Percentiles rank a stretch among this genome's conserved stretches.
Conservation (phyloP, 2,797 vertebrate genomes). For the Uromys caudimaculatus region DNA sequence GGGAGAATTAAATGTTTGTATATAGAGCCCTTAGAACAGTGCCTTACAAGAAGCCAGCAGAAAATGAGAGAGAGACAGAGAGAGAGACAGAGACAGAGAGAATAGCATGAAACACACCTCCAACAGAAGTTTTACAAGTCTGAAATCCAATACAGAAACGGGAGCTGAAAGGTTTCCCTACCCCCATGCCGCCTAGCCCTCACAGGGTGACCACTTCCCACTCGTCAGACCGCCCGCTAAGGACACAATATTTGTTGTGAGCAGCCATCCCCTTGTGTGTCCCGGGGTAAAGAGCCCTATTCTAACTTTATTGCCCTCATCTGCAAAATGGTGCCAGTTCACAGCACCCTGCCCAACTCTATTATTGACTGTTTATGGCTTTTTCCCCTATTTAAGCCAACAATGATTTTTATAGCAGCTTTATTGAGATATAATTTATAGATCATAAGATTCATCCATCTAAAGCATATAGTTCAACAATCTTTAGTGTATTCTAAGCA, state of each 20-base stretch:
- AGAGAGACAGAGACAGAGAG: not conserved
- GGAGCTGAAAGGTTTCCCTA: not conserved
- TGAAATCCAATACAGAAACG: not conserved
- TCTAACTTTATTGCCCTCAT: not conserved
- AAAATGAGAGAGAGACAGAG: not conserved
- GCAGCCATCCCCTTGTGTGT: not conserved
- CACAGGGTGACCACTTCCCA: not conserved
- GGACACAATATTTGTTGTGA: not conserved
- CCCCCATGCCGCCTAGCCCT: not conserved
- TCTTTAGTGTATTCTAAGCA: not conserved
- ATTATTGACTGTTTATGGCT: conserved; percentile 4
- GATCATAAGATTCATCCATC: not conserved
- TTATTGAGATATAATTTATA: conserved; percentile 11
- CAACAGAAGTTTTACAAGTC: not conserved
- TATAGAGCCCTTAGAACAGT: not conserved
- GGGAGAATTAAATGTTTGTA: not conserved
- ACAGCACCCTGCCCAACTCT: not conserved
- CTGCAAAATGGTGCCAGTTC: not conserved
- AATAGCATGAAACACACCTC: not conserved
- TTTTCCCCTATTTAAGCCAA: conserved; percentile 23
- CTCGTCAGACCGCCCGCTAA: not conserved
- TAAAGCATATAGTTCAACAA: not conserved
- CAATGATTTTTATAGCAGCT: conserved; percentile 28
- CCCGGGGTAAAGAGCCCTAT: not conserved
- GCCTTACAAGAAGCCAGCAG: not conserved